Evolutionary conservation across 2,113 vertebrate species (phyloP), one percentile per base, ranked within the genome.

Genomic region (Falco punctatus): DNA sequence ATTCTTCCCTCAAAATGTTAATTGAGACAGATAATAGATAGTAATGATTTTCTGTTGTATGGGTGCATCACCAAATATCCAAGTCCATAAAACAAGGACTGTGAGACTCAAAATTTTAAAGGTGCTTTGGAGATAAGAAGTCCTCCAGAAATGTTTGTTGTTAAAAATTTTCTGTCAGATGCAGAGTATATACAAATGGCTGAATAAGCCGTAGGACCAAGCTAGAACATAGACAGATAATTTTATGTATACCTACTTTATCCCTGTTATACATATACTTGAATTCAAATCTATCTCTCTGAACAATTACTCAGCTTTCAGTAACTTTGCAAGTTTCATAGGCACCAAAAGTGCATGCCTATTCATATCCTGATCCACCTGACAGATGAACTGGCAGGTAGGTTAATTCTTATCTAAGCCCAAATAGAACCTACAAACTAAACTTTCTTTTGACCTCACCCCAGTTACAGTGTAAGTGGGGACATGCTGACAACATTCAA

Each of bases 251-350:
- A 20, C 44, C 8, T 71, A 24, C 9, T 71, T 90, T 66, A 49
- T 54, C 21, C 13, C 28, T 48, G 3, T 35, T 54, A 17, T 48
- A 15, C 2, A 38, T 0, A 1, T 46, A 48, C 3, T 2, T 12
- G 6, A 77, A 71, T 62, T 85, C 24, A 67, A 16, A 58, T 5
- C 6, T 28, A 2, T 33, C 4, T 58, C 23, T 70, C 38, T 65
- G 28, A 59, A 51, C 13, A 16, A 27, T 86, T 61, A 62, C 5
- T 51, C 15, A 70, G 2, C 4, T 81, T 80, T 77, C 67, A 65
- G 20, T 26, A 67, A 81, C 61, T 89, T 61, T 54, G 73, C 5
- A n/a, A 16, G 14, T 59, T 91, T 62, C 35, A 38, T 4, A 40
- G 35, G 6, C 33, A 52, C 7, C 10, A 57, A 79, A 72, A 27